Evolutionary conservation across 2,113 vertebrate genomes (phyloP), one percentile per base, ranked within the genome.

Genomic region (Clupea harengus): DNA sequence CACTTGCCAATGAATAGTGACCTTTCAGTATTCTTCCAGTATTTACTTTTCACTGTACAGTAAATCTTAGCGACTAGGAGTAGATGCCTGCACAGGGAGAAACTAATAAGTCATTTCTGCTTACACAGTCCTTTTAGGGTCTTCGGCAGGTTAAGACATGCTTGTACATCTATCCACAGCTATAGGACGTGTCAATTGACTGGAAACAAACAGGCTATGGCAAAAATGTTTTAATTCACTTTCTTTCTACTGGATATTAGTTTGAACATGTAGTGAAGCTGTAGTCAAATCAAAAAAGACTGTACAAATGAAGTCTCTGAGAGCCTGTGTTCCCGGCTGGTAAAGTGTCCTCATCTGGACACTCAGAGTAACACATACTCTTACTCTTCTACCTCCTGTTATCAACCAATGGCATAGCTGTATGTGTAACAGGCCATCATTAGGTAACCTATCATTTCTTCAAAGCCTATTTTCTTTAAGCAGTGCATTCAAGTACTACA

Each of bases 391-490:
- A 20, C 54, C 54, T 22, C n/a, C 64, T 67, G 25, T 67, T 67
- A 67, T 60, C 54, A 60, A 22, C 54, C 4, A 60, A 60, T 60
- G 54, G 54, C 20, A 22, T 4, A 60, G 18, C 18, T 22, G 18
- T 22, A 20, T 25, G 60, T 25, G 22, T 72, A 80, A 54, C 85
- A 82, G 45, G 32, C 78, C 46, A 47, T 54, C 6, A 45, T 81
- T 64, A 85, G 45, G 72, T 84, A 78, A 47, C 60, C 47, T 81
- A 45, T 84, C 20, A 84, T 84, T 88, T 86, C 45, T 82, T 78
- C 57, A 60, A 86, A 47, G 64, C 6, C 64, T 28, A 67, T 81
- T 81, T 57, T 72, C 54, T 86, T 82, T n/a, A 83, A 67, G 64
- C 18, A 60, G 18, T 60, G 54, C 54, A 60, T 45, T 25, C 9